Evolutionary conservation across 2,888 invertebrate species (phyloP), one percentile per base, ranked within the genome.

Genomic region (Brenthis ino): DNA sequence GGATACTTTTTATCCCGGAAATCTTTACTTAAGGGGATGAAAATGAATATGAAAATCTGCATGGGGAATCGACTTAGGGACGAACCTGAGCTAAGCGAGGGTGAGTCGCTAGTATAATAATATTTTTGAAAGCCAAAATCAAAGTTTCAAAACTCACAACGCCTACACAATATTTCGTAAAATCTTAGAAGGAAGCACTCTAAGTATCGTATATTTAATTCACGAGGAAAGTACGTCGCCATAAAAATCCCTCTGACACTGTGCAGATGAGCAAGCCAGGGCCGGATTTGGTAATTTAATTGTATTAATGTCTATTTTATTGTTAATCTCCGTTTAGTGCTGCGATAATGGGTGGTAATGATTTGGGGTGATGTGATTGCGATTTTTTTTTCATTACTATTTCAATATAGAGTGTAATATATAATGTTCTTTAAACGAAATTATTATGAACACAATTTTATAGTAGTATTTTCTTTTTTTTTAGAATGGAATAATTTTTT

Each of bases 201-300:
- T 89, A 89, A 91, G 86, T 87, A 86, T 83, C 83, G 81, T 91
- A 93, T 91, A 92, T 92, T 91, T 92, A 93, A 93, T 93, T 92
- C 92, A 91, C 80, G 79, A 83, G 87, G 86, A 87, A 90, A 89
- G 89, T 86, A 89, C 88, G 88, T 88, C 84, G 83, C 89, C 88
- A 92, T 93, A 93, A 93, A 92, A 93, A 90, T 90, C 91, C 90
- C 83, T 80, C 84, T 88, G 93, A 93, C 89, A 87, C 89, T 91
- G 91, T 87, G 88, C 93, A 93, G 93, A 93, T 91, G 92, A 91
- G 90, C 79, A 85, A 74, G 74, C 82, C 89, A 89, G 91, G 88
- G 87, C 77, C 83, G 91, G 82, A 90, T 85, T 91, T 79, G 77
- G 83, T 88, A 89, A 88, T 88, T 87, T 87, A 85, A 91, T 91